Evolutionary conservation across 2,888 invertebrate species (phyloP).

Genomic region (Phania funesta): DNA sequence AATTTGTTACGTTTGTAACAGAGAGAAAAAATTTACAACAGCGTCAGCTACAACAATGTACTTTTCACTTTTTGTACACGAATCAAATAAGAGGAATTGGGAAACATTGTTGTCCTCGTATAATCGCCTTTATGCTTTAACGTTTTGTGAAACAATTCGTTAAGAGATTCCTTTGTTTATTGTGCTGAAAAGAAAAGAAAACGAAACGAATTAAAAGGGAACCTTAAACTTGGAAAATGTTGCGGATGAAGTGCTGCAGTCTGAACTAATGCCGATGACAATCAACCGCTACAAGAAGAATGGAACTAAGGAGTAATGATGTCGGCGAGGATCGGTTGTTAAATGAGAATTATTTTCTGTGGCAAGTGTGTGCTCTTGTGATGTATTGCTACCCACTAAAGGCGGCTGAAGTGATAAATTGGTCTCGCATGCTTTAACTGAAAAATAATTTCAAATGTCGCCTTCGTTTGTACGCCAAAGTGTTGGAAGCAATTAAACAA

Average conservation of each 20-base stretch:
- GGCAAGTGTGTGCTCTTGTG: conserved; percentile 26
- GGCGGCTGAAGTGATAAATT: conserved; percentile 65
- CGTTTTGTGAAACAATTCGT: conserved; percentile 11
- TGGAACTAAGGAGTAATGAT: conserved; percentile 5
- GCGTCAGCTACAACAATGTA: conserved; percentile 25
- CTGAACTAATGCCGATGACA: not conserved
- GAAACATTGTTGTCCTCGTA: not conserved
- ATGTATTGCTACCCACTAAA: conserved; percentile 50
- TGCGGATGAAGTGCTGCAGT: not conserved
- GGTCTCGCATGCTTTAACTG: conserved; percentile 64
- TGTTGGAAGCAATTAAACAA: conserved; percentile 65
- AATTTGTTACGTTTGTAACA: conserved; percentile 65
- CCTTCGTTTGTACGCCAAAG: conserved; percentile 52
- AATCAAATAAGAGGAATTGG: not conserved
- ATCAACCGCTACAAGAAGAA: not conserved
- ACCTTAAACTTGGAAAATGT: conserved; percentile 34
- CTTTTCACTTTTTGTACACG: not conserved
- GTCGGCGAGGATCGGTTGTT: conserved; percentile 30
- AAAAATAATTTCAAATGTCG: conserved; percentile 62
- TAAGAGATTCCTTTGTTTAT: not conserved
- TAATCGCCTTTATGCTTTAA: not conserved
- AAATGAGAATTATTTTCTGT: not conserved
- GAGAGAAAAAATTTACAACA: conserved; percentile 29
- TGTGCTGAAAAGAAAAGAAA: conserved; percentile 6
- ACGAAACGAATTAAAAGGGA: not conserved